Conservation (phyloP, 2,797 vertebrate species). For the Mus minutoides region DNA sequence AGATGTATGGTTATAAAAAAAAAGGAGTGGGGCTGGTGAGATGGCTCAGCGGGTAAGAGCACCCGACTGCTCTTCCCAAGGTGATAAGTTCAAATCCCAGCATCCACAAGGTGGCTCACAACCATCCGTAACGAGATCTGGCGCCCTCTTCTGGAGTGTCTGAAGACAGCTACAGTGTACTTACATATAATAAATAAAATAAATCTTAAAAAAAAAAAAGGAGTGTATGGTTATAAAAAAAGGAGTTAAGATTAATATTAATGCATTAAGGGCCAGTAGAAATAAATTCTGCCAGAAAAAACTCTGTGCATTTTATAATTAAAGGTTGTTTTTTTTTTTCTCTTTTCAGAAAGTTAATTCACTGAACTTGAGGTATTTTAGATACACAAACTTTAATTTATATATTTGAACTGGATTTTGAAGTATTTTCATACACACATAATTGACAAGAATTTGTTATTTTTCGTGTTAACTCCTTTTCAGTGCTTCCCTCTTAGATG, state of each 20-base stretch:
- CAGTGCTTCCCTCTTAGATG: neutral
- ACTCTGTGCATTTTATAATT: neutral
- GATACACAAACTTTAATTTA: neutral
- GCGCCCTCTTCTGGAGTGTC: no score
- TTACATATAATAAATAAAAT: no score
- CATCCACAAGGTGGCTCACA: no score
- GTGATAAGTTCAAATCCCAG: no score
- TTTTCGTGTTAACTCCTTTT: slow-evolving; percentile 27
- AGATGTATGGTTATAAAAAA: neutral
- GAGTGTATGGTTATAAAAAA: neutral
- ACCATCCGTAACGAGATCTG: no score
- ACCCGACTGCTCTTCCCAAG: no score
- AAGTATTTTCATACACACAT: neutral
- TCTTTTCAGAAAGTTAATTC: neutral
- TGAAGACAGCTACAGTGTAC: no score
- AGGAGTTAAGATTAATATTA: neutral
- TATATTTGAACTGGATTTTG: neutral
- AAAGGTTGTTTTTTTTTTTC: slow-evolving; percentile 43
- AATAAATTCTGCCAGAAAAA: slow-evolving; percentile 9
- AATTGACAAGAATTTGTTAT: neutral
- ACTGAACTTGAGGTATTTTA: neutral
- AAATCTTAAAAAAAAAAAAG: neutral
- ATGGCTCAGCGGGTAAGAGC: no score
- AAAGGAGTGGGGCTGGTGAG: neutral
- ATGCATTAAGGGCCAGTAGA: neutral